A percentile compares a stretch with the other conserved stretches of the same genome.
These are phyloP conservation scores for Carcinoscorpius rotundicauda DNA, from an alignment of 1,140 invertebrate genomes.

Conservation along the genomic window DNA sequence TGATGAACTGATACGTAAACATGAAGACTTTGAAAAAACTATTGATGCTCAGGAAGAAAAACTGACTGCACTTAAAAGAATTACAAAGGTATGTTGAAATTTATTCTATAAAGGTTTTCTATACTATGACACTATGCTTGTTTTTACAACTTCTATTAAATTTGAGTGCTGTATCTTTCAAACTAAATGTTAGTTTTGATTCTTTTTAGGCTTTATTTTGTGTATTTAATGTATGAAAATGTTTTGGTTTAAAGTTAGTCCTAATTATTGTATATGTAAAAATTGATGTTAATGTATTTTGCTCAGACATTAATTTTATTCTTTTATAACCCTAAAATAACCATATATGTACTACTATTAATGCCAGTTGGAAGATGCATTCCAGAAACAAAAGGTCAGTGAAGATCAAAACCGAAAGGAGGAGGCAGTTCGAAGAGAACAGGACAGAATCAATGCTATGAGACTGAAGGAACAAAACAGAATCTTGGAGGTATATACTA, in stretches of 20 bases:
- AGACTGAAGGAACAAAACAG: constrained; percentile 72
- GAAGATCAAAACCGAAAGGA: constrained; percentile 56
- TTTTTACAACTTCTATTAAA: no score
- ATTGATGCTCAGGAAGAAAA: constrained; percentile 79
- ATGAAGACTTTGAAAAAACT: constrained; percentile 81
- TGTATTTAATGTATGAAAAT: no score
- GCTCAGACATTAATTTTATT: no score
- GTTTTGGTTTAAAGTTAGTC: no score
- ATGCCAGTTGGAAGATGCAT: constrained; percentile 55
- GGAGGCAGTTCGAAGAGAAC: constrained; percentile 60
- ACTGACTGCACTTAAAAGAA: constrained; percentile 65
- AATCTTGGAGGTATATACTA: constrained; percentile 51
- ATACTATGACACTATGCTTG: no score
- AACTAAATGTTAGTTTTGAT: no score
- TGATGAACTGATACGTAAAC: constrained; percentile 73
- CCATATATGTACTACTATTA: constrained; percentile 1
- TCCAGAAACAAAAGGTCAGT: constrained; percentile 55
- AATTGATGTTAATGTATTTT: no score
- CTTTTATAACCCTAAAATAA: no score
- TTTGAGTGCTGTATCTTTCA: no score
- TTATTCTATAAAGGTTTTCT: no score
- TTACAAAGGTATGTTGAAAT: constrained; percentile 48
- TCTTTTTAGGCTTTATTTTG: no score
- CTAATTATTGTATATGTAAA: no score
- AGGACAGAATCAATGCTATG: constrained; percentile 59